phyloP scores from a whole-genome alignment of 2,113 vertebrate genomes.

The Xiphorhynchus elegans region DNA sequence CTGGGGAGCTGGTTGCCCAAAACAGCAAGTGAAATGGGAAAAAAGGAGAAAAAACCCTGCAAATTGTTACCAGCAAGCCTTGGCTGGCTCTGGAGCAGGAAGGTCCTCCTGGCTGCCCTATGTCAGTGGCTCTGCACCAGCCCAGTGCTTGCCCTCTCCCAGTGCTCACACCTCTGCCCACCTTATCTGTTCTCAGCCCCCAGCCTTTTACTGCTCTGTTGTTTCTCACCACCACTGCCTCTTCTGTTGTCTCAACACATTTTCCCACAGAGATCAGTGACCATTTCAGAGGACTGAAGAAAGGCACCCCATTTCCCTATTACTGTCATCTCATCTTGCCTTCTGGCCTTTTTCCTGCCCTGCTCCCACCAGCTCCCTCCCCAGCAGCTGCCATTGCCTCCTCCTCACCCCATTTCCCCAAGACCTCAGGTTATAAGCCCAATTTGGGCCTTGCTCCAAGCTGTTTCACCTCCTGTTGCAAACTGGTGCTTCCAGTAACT shows the following conservation, averaged over 20 bases:
- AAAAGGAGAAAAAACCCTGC: neutral
- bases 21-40: neutral
- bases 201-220: neutral
- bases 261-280: neutral
- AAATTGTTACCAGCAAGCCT: neutral
- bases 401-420: neutral
- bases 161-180: neutral
- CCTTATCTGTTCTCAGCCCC: neutral
- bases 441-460: neutral
- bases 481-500: conserved; percentile 43
- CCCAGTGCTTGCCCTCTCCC: neutral
- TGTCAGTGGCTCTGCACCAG: neutral
- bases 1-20: neutral
- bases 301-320: neutral
- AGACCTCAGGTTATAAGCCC: neutral
- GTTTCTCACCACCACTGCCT: neutral
- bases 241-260: neutral
- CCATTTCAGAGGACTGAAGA: neutral
- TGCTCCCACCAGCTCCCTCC: neutral
- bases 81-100: neutral
- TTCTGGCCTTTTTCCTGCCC: neutral
- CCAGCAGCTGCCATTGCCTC: neutral
- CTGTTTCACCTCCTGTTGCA: neutral
- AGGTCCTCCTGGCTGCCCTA: neutral
- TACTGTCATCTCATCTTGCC: neutral